phyloP scores from a whole-genome alignment of 2,113 vertebrate genomes.

The Tachysurus vachellii region DNA sequence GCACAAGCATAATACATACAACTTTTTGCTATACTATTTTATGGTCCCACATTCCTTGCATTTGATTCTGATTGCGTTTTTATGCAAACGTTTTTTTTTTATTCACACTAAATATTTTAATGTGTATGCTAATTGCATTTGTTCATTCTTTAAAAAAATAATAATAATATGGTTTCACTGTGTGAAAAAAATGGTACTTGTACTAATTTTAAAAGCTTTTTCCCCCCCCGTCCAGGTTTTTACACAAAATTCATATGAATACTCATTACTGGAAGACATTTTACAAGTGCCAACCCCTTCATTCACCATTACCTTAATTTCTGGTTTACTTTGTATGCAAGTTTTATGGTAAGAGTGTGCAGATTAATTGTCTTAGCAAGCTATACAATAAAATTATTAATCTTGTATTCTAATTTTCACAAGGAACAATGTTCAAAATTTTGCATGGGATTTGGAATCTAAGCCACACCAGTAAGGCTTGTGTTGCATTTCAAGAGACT shows the following conservation, averaged over 20 bases:
- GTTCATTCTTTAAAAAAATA: neutral
- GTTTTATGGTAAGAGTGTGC: neutral
- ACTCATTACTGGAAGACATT: conserved; percentile 11
- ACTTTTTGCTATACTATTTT: neutral
- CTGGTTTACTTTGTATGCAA: neutral
- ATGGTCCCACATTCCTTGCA: neutral
- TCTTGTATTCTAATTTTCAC: neutral
- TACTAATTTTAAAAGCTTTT: neutral
- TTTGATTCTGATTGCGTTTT: neutral
- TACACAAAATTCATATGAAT: neutral
- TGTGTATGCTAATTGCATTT: neutral
- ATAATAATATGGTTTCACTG: no score
- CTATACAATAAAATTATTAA: neutral
- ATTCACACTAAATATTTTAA: neutral
- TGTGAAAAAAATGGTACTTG: neutral
- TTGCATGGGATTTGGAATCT: neutral
- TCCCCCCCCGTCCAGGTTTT: neutral
- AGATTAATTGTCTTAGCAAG: neutral
- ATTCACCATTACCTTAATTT: neutral
- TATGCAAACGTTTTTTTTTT: neutral
- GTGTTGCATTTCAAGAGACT: neutral
- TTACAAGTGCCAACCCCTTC: neutral
- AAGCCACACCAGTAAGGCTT: neutral
- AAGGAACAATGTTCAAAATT: neutral
- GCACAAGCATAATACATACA: neutral